phyloP scores from a whole-genome alignment of 2,888 invertebrate genomes.

The Cremastinae sp. region DNA sequence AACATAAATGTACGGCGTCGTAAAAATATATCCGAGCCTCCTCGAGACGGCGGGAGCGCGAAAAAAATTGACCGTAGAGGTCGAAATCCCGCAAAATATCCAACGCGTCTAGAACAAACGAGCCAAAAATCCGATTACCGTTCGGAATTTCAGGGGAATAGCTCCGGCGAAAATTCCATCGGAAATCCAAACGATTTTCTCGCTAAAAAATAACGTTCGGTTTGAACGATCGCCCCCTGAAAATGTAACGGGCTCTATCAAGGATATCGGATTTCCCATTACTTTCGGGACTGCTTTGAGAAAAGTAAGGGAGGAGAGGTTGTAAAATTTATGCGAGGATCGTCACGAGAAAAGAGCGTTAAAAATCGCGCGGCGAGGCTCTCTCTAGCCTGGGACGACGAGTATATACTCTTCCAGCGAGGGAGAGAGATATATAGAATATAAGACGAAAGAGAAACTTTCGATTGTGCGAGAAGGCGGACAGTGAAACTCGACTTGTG shows the following conservation, averaged over 20 bases:
- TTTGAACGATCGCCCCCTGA: conserved; percentile 47
- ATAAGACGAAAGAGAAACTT: conserved; percentile 37
- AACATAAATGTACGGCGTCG: conserved; percentile 57
- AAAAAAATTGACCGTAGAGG: conserved; percentile 60
- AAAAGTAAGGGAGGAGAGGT: neutral
- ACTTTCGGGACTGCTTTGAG: conserved; percentile 34
- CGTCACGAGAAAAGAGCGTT: conserved; percentile 52
- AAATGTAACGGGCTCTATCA: conserved; percentile 44
- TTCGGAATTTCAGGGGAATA: neutral
- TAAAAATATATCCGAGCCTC: conserved; percentile 65
- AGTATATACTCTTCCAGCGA: conserved; percentile 44
- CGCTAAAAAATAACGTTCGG: conserved; percentile 45
- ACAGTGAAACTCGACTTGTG: conserved; percentile 46
- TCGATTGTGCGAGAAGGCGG: conserved; percentile 55
- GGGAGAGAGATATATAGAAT: conserved; percentile 6
- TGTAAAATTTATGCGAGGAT: conserved; percentile 47
- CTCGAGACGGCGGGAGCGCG: conserved; percentile 60
- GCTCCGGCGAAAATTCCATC: neutral
- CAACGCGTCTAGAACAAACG: conserved; percentile 20
- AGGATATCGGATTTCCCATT: conserved; percentile 56
- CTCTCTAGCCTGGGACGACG: conserved; percentile 24
- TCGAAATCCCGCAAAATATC: too few species aligned
- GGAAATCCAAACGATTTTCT: conserved; percentile 20
- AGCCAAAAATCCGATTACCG: conserved; percentile 6
- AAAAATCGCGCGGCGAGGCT: conserved; percentile 63